Conservation (phyloP, 1,140 invertebrate species). For the Drosophila lini region DNA sequence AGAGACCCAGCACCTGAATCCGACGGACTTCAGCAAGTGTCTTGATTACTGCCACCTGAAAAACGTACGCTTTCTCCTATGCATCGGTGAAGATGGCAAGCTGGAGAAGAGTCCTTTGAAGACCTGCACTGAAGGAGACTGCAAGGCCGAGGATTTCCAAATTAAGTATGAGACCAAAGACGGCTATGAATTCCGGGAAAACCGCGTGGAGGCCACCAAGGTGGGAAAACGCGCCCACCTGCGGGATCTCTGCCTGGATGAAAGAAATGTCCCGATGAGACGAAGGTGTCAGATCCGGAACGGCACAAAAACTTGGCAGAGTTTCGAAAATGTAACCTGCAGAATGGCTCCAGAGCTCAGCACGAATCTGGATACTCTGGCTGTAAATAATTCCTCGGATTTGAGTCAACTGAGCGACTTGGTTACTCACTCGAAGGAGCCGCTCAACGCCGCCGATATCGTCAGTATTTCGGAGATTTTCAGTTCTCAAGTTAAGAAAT, state of each 20-base stretch:
- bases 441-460: slow-evolving; percentile 60
- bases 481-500: slow-evolving; percentile 19
- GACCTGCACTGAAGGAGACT: slow-evolving; percentile 21
- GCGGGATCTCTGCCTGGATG: slow-evolving; percentile 55
- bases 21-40: slow-evolving; percentile 13
- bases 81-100: slow-evolving; percentile 11
- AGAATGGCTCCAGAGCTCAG: slow-evolving; percentile 42
- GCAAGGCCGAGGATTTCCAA: slow-evolving; percentile 37
- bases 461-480: slow-evolving; percentile 61
- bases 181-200: slow-evolving; percentile 13
- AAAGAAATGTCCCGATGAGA: slow-evolving; percentile 37
- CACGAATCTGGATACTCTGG: slow-evolving; percentile 34
- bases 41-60: slow-evolving; percentile 39
- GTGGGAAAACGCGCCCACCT: slow-evolving; percentile 37
- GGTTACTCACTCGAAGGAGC: slow-evolving; percentile 24
- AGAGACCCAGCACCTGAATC: slow-evolving; percentile 1
- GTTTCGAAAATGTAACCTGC: slow-evolving; percentile 30
- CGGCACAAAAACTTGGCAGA: slow-evolving; percentile 38
- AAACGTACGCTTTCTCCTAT: slow-evolving; percentile 33
- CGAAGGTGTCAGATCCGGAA: slow-evolving; percentile 42
- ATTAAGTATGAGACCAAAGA: slow-evolving; percentile 30
- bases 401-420: slow-evolving; percentile 22
- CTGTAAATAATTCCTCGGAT: slow-evolving; percentile 11
- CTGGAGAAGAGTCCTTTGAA: slow-evolving; percentile 10
- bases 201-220: slow-evolving; percentile 42